phyloP scores from a whole-genome alignment of 2,888 invertebrate genomes.

The Nebria salina region DNA sequence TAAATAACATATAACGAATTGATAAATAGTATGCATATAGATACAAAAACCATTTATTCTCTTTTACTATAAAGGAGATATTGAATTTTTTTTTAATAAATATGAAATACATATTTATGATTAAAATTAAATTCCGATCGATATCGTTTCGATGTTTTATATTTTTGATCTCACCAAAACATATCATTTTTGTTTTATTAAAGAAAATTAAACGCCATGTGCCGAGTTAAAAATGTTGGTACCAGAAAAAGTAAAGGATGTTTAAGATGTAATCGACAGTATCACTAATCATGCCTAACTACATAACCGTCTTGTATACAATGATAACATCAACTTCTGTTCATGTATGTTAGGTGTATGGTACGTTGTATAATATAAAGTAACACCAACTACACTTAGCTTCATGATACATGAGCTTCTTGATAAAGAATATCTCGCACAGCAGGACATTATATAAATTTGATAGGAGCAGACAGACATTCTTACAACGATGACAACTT shows the following conservation, averaged over 20 bases:
- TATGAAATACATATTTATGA: too few species aligned
- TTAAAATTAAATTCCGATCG: too few species aligned
- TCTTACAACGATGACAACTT: not conserved
- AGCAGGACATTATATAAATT: constrained; percentile 40
- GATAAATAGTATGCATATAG: too few species aligned
- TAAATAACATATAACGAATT: not conserved
- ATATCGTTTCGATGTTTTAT: too few species aligned
- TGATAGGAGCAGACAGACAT: constrained; percentile 5
- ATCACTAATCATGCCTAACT: not conserved
- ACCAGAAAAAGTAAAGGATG: not conserved
- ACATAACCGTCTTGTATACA: not conserved
- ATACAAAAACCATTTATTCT: too few species aligned
- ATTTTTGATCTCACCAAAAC: too few species aligned
- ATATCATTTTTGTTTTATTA: too few species aligned
- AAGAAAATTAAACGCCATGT: too few species aligned
- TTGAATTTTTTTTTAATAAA: too few species aligned
- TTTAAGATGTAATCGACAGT: not conserved
- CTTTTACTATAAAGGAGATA: too few species aligned
- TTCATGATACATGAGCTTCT: constrained; percentile 23
- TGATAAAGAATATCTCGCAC: constrained; percentile 32
- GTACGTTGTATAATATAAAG: not conserved
- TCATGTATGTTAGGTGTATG: not conserved
- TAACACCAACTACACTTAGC: not conserved
- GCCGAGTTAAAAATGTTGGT: too few species aligned
- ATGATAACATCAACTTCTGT: not conserved